Percentiles rank a stretch among this genome's conserved stretches.
phyloP scores from a whole-genome alignment of 1,140 invertebrate species.

The Maconellicoccus hirsutus region DNA sequence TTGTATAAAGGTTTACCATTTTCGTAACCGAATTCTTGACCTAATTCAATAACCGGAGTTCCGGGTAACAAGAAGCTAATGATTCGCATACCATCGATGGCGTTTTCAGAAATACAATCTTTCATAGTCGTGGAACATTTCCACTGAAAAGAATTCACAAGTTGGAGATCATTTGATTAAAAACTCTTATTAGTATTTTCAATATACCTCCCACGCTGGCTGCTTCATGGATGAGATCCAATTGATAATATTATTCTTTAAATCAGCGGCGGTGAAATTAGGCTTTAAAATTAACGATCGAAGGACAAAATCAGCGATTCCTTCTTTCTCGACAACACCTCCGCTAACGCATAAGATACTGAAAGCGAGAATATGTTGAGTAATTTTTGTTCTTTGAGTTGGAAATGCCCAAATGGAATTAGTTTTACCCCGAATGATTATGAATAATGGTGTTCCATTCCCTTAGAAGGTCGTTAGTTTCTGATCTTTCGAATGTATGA shows the following conservation, averaged over 20 bases:
- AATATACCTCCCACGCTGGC: slow-evolving; percentile 5
- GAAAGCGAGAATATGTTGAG: not conserved
- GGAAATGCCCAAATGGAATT: not conserved
- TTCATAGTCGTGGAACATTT: not conserved
- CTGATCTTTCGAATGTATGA: slow-evolving; percentile 26
- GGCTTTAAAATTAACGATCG: not conserved
- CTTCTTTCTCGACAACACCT: slow-evolving; percentile 10
- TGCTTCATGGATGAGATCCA: not conserved
- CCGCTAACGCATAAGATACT: slow-evolving; percentile 24
- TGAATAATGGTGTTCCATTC: slow-evolving; percentile 32
- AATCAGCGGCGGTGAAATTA: slow-evolving; percentile 17
- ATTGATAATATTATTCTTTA: not conserved
- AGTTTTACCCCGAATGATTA: slow-evolving; percentile 26
- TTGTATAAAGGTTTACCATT: not conserved
- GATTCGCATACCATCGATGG: not conserved
- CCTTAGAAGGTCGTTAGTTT: slow-evolving; percentile 27
- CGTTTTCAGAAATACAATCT: not conserved
- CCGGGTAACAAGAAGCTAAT: not conserved
- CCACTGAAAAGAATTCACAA: not conserved
- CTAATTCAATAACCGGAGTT: not conserved
- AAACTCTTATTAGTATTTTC: not conserved
- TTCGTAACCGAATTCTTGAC: not conserved
- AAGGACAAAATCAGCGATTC: slow-evolving; percentile 11
- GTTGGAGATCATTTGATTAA: too few species aligned
- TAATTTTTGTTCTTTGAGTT: not conserved